These are phyloP conservation scores for Phalangium opilio DNA, from an alignment of 2,888 invertebrate genomes.

Conservation along the genomic window DNA sequence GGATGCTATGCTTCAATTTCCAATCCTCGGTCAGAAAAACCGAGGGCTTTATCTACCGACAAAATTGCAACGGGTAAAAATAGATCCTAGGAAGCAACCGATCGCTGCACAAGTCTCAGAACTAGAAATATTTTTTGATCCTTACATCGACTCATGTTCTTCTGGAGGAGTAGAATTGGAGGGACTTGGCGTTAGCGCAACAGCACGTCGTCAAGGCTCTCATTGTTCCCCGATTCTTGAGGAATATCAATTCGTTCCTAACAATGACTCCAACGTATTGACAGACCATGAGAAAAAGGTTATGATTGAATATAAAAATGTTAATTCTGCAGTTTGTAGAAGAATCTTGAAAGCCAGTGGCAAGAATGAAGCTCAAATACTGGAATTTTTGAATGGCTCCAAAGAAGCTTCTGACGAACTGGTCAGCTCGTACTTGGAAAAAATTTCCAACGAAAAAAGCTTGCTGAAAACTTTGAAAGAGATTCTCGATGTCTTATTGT, in stretches of 20 bases:
- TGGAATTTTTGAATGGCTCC: constrained; percentile 17
- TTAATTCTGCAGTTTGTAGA: constrained; percentile 17
- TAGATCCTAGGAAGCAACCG: constrained; percentile 56
- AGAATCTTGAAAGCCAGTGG: constrained; percentile 15
- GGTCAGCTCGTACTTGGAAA: constrained; percentile 16
- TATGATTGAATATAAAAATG: constrained; percentile 17
- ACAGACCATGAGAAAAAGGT: constrained; percentile 11
- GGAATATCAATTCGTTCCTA: constrained; percentile 64
- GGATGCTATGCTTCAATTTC: constrained; percentile 36
- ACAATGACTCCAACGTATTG: constrained; percentile 29
- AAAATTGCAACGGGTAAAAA: constrained; percentile 44
- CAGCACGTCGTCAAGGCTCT: constrained; percentile 55
- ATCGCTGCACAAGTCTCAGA: constrained; percentile 24
- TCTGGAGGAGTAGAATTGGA: constrained; percentile 75
- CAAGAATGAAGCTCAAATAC: constrained; percentile 13
- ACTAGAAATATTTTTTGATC: constrained; percentile 51
- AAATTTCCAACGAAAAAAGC: constrained; percentile 10
- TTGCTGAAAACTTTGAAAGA: constrained; percentile 12
- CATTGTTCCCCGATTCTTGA: constrained; percentile 70
- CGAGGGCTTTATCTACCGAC: constrained; percentile 29
- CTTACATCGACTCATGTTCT: constrained; percentile 52
- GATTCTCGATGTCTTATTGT: neutral
- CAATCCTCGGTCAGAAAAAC: constrained; percentile 23
- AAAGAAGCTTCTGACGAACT: constrained; percentile 15
- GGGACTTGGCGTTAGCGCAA: constrained; percentile 75